These are phyloP conservation scores for Lemur catta DNA, from an alignment of 2,797 vertebrate species.

Conservation along the genomic window DNA sequence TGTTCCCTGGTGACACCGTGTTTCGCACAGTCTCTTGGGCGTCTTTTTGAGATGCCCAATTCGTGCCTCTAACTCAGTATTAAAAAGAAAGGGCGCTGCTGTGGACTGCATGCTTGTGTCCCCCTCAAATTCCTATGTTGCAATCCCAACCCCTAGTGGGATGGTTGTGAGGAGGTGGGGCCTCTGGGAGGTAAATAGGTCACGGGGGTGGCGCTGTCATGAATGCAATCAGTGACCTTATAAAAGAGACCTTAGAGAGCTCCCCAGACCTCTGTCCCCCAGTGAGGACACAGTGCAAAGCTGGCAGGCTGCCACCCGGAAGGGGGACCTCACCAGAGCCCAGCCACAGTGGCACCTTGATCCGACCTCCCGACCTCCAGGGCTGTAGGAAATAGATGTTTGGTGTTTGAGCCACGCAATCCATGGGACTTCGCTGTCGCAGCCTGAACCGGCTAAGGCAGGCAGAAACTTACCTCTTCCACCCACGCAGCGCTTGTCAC, in stretches of 20 bases:
- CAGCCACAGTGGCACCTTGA: background rate
- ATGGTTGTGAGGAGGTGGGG: background rate
- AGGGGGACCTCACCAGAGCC: background rate
- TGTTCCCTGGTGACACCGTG: background rate
- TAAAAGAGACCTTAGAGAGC: background rate
- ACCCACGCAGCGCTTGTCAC: background rate
- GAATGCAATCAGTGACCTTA: background rate
- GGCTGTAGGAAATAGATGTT: no score
- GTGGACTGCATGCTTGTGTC: rapidly evolving
- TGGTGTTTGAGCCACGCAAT: background rate
- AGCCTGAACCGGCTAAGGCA: background rate
- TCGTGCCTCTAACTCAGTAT: background rate
- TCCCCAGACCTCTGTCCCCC: background rate
- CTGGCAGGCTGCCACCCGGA: background rate
- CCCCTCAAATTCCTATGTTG: background rate
- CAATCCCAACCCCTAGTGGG: background rate
- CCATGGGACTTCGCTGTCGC: no score
- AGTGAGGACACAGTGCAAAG: background rate
- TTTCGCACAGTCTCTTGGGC: background rate
- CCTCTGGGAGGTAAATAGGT: no score
- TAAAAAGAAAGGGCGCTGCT: background rate
- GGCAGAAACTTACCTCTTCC: background rate
- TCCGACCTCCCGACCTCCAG: background rate
- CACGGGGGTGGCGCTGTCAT: background rate
- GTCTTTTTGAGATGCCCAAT: background rate